Percentiles rank a stretch among this genome's conserved stretches.
Evolutionary conservation across 92 coral and sea anemone species (phyloP).

Genomic region (Palythoa grandiflora): DNA sequence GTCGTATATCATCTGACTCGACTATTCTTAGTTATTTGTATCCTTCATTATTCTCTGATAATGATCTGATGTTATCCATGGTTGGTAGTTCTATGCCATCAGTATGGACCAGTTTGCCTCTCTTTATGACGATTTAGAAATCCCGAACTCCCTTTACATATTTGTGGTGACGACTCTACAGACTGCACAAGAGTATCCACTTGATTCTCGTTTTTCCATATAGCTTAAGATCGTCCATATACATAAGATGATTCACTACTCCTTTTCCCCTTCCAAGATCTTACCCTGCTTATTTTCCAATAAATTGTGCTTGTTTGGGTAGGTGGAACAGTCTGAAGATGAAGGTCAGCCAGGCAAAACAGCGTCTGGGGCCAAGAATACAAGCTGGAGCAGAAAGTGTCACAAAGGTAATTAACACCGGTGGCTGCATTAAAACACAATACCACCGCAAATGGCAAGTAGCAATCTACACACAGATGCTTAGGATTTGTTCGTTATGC

Average conservation of each 20-base stretch:
- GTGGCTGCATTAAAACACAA: background rate
- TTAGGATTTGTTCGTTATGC: too few relatives aligned
- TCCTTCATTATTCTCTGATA: too few relatives aligned
- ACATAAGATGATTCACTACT: background rate
- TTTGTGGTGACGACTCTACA: background rate
- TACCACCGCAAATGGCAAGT: background rate
- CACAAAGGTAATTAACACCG: constrained; percentile 68
- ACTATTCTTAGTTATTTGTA: too few relatives aligned
- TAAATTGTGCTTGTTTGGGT: background rate
- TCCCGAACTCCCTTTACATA: background rate
- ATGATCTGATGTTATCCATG: background rate
- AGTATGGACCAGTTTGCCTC: background rate
- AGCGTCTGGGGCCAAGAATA: constrained; percentile 97
- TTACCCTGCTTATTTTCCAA: background rate
- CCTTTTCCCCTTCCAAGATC: background rate
- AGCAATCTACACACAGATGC: too few relatives aligned
- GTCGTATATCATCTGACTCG: too few relatives aligned
- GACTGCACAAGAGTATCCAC: background rate
- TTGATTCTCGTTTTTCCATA: background rate
- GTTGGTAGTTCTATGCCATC: constrained; percentile 11
- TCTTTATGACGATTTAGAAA: background rate
- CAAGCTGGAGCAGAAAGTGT: constrained; percentile 95
- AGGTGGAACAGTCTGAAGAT: constrained; percentile 99
- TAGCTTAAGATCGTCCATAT: background rate
- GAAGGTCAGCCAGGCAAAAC: constrained; percentile 99